Evolutionary conservation across 2,113 vertebrate genomes (phyloP), one percentile per base, ranked within the genome.

Genomic region (Patagioenas fasciata): DNA sequence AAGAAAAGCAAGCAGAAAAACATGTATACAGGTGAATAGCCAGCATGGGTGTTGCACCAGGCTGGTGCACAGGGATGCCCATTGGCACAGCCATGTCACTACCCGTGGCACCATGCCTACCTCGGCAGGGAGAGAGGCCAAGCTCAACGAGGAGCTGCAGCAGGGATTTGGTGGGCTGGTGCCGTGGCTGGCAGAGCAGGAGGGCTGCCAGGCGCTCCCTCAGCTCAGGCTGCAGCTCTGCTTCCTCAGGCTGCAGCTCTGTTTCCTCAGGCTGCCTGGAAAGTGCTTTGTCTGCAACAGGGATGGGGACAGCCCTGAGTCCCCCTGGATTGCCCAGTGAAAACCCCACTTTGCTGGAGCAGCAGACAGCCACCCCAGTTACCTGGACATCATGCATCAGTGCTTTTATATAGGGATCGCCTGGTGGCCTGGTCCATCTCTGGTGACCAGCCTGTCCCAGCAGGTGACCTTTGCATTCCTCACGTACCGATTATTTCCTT

Each of bases 401-500:
- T 21, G 32, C 21, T 81, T 58, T 61, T 23, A 53, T 16, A 5
- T 3, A 75, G 53, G 40, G 57, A 73, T 19, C 34, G 79, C 20
- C 47, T 61, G 47, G 18, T 36, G 47, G 58, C 19, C 64, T 54
- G 16, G 29, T 32, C 54, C 38, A 38, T 58, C 51, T 58, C 53
- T 47, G 26, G 17, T 31, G 32, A 74, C 11, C 67, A 78, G 25
- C 31, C 16, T 6, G 3, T 31, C 19, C 18, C 77, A 36, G 58
- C 48, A 44, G 20, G 16, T 18, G 17, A 73, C 34, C 13, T 75
- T 34, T 26, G 20, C 31, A 9, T 60, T 85, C 17, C 6, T 29
- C 87, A 83, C 61, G 0, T 98, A 98, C 98, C 97, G 0, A 98
- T 87, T 36, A 98, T 98, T 83, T 98, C 97, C 84, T 96, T 97